Conservation (phyloP, 2,113 vertebrate species). For the Chauna torquata region DNA sequence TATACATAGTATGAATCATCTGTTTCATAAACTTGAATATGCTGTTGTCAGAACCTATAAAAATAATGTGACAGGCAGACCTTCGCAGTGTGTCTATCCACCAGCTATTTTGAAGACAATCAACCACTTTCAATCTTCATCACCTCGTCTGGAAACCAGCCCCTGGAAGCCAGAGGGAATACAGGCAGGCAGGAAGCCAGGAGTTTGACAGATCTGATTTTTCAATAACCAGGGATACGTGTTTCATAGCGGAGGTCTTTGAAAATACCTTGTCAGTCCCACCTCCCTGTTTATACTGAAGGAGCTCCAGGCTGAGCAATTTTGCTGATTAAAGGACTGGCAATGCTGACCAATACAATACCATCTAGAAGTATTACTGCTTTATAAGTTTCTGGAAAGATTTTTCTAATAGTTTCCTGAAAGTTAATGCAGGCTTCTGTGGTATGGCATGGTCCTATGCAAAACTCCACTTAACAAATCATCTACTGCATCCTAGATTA, state of each 20-base stretch:
- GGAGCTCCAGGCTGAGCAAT: neutral
- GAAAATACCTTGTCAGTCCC: slow-evolving; percentile 10
- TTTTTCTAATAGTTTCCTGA: neutral
- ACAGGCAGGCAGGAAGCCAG: neutral
- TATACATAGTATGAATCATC: slow-evolving; percentile 33
- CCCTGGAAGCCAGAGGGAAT: neutral
- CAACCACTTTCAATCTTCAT: neutral
- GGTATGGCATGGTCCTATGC: neutral
- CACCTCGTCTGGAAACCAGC: neutral
- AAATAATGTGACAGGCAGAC: slow-evolving; percentile 43
- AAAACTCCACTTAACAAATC: neutral
- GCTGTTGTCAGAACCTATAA: slow-evolving; percentile 48
- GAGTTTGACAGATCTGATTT: slow-evolving; percentile 19
- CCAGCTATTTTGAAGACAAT: slow-evolving; percentile 9
- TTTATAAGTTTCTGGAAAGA: neutral
- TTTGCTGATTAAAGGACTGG: neutral
- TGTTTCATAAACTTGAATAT: slow-evolving; percentile 28
- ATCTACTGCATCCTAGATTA: neutral
- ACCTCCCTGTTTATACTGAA: neutral
- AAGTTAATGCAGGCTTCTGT: neutral
- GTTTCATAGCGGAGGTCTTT: neutral
- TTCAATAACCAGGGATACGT: slow-evolving; percentile 1
- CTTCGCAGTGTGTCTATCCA: slow-evolving; percentile 14
- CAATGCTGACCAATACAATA: neutral
- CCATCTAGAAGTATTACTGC: neutral